phyloP scores from a whole-genome alignment of 2,113 vertebrate species.

The Arizona elegans region DNA sequence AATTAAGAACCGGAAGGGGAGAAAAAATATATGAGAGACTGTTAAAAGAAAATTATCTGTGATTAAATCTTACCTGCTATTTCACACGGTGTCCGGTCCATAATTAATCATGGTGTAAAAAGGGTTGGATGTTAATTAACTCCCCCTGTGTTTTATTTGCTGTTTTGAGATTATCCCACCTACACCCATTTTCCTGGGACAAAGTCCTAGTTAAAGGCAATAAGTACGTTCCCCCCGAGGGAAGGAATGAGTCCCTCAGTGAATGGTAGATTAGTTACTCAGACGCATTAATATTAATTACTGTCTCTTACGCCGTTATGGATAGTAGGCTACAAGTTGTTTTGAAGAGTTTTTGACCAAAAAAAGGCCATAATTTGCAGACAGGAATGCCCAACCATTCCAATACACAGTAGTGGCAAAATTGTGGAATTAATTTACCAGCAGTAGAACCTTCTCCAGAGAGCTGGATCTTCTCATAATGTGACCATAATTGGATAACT shows the following conservation, averaged over 20 bases:
- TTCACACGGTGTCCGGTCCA: neutral
- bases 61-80: constrained; percentile 13
- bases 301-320: neutral
- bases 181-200: neutral
- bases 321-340: neutral
- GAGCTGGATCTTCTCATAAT: too few species aligned
- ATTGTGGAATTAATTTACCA: too few species aligned
- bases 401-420: neutral
- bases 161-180: neutral
- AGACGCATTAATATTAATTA: constrained; percentile 15
- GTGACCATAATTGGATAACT: too few species aligned
- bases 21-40: neutral
- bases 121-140: constrained; percentile 12
- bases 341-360: neutral
- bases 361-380: neutral
- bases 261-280: constrained; percentile 1
- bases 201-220: constrained; percentile 6
- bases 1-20: neutral
- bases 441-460: too few species aligned
- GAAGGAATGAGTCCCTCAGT: neutral
- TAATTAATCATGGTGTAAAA: constrained; percentile 12
- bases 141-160: neutral
- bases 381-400: neutral
- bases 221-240: neutral
- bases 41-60: neutral